Conservation (phyloP, 2,888 invertebrate genomes). For the Cephalotes varians region DNA sequence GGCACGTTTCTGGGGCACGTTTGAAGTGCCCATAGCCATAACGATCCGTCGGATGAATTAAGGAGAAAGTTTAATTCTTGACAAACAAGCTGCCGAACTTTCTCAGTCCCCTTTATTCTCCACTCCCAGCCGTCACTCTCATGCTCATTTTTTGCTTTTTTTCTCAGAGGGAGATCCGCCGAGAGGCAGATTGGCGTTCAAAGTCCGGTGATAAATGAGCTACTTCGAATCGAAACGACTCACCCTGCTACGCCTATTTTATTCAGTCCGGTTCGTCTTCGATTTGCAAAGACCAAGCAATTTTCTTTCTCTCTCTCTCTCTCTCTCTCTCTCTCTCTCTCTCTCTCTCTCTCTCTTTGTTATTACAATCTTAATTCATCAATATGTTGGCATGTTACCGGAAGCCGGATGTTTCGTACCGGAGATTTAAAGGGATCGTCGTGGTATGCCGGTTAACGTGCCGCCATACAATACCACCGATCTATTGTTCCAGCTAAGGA, state of each 20-base stretch:
- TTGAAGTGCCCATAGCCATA: constrained; percentile 44
- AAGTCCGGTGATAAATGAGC: constrained; percentile 75
- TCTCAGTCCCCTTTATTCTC: constrained; percentile 45
- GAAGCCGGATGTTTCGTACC: constrained; percentile 49
- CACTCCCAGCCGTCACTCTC: constrained; percentile 32
- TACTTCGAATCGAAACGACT: constrained; percentile 69
- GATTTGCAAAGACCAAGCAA: constrained; percentile 26
- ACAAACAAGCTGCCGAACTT: constrained; percentile 69
- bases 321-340: background rate
- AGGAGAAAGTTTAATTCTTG: constrained; percentile 71
- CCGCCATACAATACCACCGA: constrained; percentile 30
- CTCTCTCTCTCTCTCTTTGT: background rate
- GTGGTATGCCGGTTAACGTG: constrained; percentile 22
- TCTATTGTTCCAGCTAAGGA: constrained; percentile 46
- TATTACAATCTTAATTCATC: constrained; percentile 58
- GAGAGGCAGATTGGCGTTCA: constrained; percentile 71
- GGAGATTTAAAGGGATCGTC: constrained; percentile 30
- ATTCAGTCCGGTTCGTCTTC: constrained; percentile 53
- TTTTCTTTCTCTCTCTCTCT: background rate
- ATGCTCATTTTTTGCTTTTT: constrained; percentile 51
- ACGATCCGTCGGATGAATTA: constrained; percentile 61
- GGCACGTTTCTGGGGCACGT: constrained; percentile 55
- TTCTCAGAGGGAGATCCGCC: constrained; percentile 61
- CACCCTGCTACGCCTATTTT: constrained; percentile 57
- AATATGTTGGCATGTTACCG: constrained; percentile 50